These are phyloP conservation scores for Anhinga anhinga DNA, from an alignment of 2,113 vertebrate species.

Conservation along the genomic window DNA sequence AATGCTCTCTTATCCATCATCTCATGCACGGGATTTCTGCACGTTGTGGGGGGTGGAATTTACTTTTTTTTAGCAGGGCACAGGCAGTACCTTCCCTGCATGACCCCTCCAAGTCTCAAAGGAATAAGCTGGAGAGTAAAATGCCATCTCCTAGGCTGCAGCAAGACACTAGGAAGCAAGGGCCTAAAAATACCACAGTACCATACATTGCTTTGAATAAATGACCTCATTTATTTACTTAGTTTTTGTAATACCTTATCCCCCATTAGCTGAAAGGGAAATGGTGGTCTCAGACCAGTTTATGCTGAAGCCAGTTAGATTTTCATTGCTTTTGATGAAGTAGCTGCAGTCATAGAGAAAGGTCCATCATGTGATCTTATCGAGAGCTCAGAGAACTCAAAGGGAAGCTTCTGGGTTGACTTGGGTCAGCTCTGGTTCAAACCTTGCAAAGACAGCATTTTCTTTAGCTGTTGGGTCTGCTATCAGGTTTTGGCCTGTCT, in stretches of 20 bases:
- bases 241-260: neutral
- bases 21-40: neutral
- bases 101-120: neutral
- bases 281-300: neutral
- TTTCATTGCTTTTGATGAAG: neutral
- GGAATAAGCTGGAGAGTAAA: neutral
- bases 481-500: neutral
- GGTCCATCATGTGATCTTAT: neutral
- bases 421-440: neutral
- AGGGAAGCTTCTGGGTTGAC: neutral
- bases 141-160: neutral
- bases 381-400: neutral
- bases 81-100: neutral
- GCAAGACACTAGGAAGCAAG: neutral
- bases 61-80: neutral
- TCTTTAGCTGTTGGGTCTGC: neutral
- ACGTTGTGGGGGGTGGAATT: neutral
- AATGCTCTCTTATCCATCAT: neutral
- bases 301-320: neutral
- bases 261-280: neutral
- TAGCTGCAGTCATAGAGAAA: neutral
- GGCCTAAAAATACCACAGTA: neutral
- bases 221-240: neutral
- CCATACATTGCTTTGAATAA: neutral
- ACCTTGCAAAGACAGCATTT: neutral